Conservation (phyloP, 2,888 invertebrate species). For the Andrena bucephala region DNA sequence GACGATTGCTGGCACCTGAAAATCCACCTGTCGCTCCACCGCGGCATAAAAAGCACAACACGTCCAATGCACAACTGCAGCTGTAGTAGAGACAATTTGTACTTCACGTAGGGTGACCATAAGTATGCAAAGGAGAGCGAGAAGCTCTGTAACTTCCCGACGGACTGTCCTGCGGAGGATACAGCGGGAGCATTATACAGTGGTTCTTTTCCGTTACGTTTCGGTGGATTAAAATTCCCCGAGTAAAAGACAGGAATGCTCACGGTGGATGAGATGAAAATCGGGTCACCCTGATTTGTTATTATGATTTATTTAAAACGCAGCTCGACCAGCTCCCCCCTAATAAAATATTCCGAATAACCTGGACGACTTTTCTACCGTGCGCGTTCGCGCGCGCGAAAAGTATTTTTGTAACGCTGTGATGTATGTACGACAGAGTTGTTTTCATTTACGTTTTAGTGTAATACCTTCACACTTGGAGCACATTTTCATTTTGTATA, state of each 20-base stretch:
- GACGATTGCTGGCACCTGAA: conserved; percentile 73
- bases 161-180: not conserved
- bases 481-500: conserved; percentile 62
- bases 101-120: conserved; percentile 37
- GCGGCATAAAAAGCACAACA: conserved; percentile 79
- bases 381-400: not conserved
- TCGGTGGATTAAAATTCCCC: not conserved
- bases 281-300: conserved; percentile 39
- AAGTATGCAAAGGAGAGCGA: not conserved
- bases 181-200: not conserved
- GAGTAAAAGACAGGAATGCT: not conserved
- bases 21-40: conserved; percentile 82
- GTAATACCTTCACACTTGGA: conserved; percentile 44
- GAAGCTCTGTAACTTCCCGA: not conserved
- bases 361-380: not conserved
- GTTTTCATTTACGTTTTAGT: conserved; percentile 35
- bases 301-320: not conserved
- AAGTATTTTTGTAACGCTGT: conserved; percentile 24
- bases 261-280: not conserved
- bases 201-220: not conserved
- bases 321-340: not conserved
- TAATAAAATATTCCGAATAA: not conserved
- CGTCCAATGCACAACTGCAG: conserved; percentile 63
- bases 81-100: conserved; percentile 50
- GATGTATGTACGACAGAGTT: conserved; percentile 33